A percentile compares a stretch with the other conserved stretches of the same genome.
Conservation (phyloP, 2,888 invertebrate genomes). For the Argyra leucocephala region DNA sequence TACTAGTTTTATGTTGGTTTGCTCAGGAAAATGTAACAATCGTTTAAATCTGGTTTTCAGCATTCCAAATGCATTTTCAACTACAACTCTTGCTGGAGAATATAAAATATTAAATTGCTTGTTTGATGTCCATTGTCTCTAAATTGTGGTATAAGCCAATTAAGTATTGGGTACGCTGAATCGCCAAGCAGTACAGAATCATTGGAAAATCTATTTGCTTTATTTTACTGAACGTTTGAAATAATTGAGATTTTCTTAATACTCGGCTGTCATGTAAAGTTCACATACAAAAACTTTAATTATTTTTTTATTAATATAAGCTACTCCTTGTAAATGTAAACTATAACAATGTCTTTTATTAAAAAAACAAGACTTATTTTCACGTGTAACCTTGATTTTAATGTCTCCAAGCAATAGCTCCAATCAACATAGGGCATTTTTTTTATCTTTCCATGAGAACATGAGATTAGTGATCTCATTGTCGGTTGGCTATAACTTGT, state of each 20-base stretch:
- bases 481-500: constrained; percentile 22
- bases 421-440: constrained; percentile 22
- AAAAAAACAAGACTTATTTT: constrained; percentile 22
- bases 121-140: constrained; percentile 29
- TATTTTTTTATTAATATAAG: constrained; percentile 27
- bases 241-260: constrained; percentile 23
- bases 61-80: constrained; percentile 30
- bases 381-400: constrained; percentile 23
- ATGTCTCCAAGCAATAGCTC: constrained; percentile 26
- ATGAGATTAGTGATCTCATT: constrained; percentile 7
- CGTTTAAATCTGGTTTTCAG: constrained; percentile 30
- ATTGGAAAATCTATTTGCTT: constrained; percentile 14
- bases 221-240: constrained; percentile 3
- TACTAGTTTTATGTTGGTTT: too few species aligned
- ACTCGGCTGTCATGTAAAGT: constrained; percentile 27
- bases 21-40: constrained; percentile 13
- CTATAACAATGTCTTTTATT: constrained; percentile 24
- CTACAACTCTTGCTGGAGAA: constrained; percentile 26
- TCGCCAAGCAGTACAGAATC: constrained; percentile 26
- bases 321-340: constrained; percentile 18
- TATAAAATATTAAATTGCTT: constrained; percentile 28
- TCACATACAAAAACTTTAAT: constrained; percentile 28
- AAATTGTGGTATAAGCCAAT: constrained; percentile 28
- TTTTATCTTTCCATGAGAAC: constrained; percentile 10
- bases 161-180: constrained; percentile 27